Evolutionary conservation across 2,797 vertebrate genomes (phyloP), one percentile per base, ranked within the genome.

Genomic region (Taenioides sp.): DNA sequence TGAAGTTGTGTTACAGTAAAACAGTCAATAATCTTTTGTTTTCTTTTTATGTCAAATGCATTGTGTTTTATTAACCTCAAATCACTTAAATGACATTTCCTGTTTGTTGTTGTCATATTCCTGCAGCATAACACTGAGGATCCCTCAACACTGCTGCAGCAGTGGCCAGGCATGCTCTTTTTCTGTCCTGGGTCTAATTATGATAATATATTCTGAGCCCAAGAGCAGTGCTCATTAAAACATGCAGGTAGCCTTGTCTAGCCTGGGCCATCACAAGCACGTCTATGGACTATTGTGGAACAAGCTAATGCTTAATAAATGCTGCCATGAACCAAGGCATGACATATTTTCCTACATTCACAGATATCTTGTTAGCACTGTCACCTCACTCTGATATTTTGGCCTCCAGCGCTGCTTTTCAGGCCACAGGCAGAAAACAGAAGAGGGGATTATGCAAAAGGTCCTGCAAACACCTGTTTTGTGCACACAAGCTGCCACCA

Each of bases 211-310:
- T 82, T 80, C 72, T 12, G 61, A 55, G 64, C 31, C 6, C 12
- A 72, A 75, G 78, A 71, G 37, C 61, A 2, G 11, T 1, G 52
- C 84, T 87, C 84, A 84, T 87, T 87, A 85, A 81, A 86, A 52
- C 76, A 70, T 52, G 1, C 81, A 84, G 80, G 78, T 75, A 80
- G 61, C 68, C 80, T 84, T 78, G 74, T 83, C 62, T 64, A 71
- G 81, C 78, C 73, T 25, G 40, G 63, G 49, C 73, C 52, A 47
- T 80, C 79, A 72, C 82, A 84, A 84, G 76, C 78, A 78, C 64
- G 74, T 77, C 68, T 0, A 60, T 60, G 69, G 76, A 73, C 40
- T 63, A 1, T 57, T 54, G 10, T 62, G 62, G 75, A 68, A 77
- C 79, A 65, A 69, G 68, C 61, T 62, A 5, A 4, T 54, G 70